Conservation (phyloP, 2,888 invertebrate genomes). For the Agriopis marginaria region DNA sequence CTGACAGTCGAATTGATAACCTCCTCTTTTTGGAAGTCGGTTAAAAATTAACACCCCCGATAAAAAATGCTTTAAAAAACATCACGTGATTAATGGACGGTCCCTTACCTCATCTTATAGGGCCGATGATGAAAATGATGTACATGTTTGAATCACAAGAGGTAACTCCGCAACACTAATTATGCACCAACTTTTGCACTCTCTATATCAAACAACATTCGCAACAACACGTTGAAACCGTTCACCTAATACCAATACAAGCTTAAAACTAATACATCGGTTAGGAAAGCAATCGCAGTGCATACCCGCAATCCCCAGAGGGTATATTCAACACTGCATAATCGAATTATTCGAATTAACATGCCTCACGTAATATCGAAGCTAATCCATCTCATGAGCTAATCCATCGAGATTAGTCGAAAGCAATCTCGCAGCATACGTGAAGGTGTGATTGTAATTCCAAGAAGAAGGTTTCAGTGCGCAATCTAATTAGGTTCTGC, state of each 20-base stretch:
- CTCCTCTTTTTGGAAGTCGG: no score
- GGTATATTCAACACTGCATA: slow-evolving; percentile 19
- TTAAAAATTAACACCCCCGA: no score
- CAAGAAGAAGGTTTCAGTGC: background rate
- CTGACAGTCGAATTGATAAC: no score
- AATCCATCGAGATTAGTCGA: slow-evolving; percentile 29
- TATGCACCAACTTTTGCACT: background rate
- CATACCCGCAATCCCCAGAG: slow-evolving; percentile 17
- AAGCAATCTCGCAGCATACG: slow-evolving; percentile 11
- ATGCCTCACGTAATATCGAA: slow-evolving; percentile 23
- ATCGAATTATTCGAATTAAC: slow-evolving; percentile 26
- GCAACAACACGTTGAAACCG: background rate
- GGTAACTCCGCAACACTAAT: background rate
- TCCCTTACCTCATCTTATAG: no score
- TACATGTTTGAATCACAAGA: background rate
- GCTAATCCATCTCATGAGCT: slow-evolving; percentile 16
- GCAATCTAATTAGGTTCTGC: background rate
- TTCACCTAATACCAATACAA: no score
- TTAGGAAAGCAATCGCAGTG: slow-evolving; percentile 22
- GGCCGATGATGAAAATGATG: no score
- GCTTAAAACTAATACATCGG: slow-evolving; percentile 37
- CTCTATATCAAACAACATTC: slow-evolving; percentile 1
- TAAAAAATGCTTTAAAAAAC: no score
- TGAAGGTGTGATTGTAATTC: slow-evolving; percentile 11
- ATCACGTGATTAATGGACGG: no score